Conservation (phyloP, 2,797 vertebrate genomes). For the Micrastur ruficollis region DNA sequence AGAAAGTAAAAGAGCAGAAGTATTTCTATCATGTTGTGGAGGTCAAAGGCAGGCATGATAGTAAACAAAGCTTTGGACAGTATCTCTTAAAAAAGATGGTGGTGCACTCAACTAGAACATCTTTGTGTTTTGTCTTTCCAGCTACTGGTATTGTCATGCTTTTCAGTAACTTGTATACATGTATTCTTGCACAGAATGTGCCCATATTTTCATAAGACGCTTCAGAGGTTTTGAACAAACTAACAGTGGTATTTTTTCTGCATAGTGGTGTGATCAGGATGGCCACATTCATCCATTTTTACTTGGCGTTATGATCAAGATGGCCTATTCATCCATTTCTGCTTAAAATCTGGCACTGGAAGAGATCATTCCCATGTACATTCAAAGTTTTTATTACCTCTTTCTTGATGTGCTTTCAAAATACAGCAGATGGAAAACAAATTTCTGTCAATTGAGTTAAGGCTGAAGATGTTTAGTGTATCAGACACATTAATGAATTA, state of each 20-base stretch:
- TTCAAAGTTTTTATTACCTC: neutral
- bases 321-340: neutral
- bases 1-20: neutral
- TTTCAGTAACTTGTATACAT: neutral
- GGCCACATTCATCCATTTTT: neutral
- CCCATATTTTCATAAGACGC: neutral
- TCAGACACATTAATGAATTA: neutral
- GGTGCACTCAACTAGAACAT: neutral
- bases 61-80: neutral
- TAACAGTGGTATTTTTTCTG: neutral
- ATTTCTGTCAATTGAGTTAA: neutral
- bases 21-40: fast-evolving
- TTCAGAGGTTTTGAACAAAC: neutral
- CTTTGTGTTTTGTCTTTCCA: neutral
- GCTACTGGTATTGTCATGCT: neutral
- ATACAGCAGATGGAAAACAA: neutral
- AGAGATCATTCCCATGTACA: neutral
- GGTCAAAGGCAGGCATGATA: neutral
- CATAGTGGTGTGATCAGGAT: neutral
- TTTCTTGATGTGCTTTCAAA: neutral
- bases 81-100: neutral
- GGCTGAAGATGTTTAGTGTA: neutral
- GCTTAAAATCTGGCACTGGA: neutral
- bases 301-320: neutral
- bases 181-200: neutral